Conservation (phyloP, 2,888 invertebrate genomes). For the Tyria jacobaeae region DNA sequence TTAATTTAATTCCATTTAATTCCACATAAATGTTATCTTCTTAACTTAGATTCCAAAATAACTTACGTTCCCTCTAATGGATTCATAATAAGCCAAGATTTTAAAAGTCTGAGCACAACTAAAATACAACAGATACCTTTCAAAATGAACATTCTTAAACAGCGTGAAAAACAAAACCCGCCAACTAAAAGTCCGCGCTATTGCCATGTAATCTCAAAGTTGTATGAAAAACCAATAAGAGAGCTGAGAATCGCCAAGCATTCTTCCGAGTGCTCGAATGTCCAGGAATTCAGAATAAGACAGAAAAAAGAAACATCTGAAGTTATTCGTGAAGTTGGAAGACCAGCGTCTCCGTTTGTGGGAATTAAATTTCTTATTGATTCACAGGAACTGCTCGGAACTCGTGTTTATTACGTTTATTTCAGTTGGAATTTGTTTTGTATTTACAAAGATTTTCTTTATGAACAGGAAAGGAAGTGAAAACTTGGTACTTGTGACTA, state of each 20-base stretch:
- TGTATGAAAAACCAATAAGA: constrained; percentile 51
- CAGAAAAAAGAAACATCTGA: constrained; percentile 43
- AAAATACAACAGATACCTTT: background rate
- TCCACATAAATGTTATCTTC: too few species aligned
- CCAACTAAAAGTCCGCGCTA: constrained; percentile 7
- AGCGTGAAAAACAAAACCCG: background rate
- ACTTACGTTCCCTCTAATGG: too few species aligned
- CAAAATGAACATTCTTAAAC: background rate
- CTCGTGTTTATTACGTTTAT: constrained; percentile 20
- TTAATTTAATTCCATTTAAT: background rate
- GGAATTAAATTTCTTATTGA: constrained; percentile 53
- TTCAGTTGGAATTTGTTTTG: constrained; percentile 3
- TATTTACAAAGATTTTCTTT: background rate
- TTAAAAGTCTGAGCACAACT: background rate
- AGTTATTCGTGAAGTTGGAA: constrained; percentile 44
- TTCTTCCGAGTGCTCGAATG: constrained; percentile 39
- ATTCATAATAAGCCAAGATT: too few species aligned
- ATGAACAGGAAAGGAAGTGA: background rate
- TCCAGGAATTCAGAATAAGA: constrained; percentile 44
- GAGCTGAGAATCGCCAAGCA: constrained; percentile 27
- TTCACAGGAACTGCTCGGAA: constrained; percentile 22
- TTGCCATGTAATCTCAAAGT: constrained; percentile 32
- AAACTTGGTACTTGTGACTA: background rate
- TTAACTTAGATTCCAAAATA: too few species aligned
- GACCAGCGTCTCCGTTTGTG: constrained; percentile 35